Conservation (phyloP, 2,797 vertebrate species). For the Sebastes wilsoni region DNA sequence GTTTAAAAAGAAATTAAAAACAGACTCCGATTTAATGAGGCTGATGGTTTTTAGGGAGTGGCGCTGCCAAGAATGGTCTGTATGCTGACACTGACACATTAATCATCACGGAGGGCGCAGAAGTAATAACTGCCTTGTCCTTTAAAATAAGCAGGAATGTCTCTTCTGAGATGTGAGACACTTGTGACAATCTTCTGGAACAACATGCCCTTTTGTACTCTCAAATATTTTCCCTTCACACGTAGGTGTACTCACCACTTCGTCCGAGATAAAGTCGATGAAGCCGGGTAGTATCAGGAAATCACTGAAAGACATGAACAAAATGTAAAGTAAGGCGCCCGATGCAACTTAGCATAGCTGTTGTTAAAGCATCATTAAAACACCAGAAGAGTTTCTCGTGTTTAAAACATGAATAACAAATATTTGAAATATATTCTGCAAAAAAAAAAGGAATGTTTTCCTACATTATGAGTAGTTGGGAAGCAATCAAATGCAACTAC, state of each 20-base stretch:
- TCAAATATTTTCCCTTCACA: background rate
- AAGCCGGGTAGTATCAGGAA: constrained; percentile 97
- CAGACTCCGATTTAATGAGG: background rate
- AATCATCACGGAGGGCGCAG: background rate
- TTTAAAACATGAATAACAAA: background rate
- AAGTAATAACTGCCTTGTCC: background rate
- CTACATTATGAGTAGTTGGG: background rate
- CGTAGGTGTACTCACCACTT: constrained; percentile 88
- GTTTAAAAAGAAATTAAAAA: background rate
- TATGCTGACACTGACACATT: background rate
- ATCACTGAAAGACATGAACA: constrained; percentile 84
- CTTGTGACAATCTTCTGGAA: background rate
- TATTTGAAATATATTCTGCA: background rate
- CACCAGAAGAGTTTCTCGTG: background rate
- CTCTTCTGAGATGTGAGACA: background rate
- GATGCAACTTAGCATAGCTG: background rate
- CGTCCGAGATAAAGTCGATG: constrained; percentile 94
- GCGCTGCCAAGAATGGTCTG: background rate
- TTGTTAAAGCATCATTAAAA: background rate
- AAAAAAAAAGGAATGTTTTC: background rate
- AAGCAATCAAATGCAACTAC: background rate
- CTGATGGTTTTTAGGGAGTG: background rate
- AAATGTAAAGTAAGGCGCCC: constrained; percentile 11
- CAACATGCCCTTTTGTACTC: background rate
- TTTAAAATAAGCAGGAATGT: background rate